Evolutionary conservation across 2,888 invertebrate species (phyloP), one percentile per base, ranked within the genome.

Genomic region (Lepidochitona cinerea): DNA sequence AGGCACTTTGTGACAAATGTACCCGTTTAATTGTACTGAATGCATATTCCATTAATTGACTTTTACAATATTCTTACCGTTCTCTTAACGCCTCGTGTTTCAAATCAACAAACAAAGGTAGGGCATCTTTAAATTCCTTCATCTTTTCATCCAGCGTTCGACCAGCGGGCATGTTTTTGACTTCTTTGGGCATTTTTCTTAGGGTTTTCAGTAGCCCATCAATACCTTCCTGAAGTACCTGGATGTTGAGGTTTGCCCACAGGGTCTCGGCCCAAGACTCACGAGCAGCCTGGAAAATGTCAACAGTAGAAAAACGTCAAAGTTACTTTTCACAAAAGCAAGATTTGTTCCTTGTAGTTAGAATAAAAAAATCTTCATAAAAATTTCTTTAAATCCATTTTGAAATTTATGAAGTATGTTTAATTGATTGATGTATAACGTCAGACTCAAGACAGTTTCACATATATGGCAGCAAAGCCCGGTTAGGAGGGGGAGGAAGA

Each of bases 71-170:
- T 23, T 49, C 49, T 49, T 64, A 89, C 86, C 90, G 93, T 81
- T 96, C 95, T 12, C 96, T 92, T 90, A 98, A 93, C 0, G 97
- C 96, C 85, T 97, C 96, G 87, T 96, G 95, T 90, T 97, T 97
- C 70, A 98, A 91, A 54, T 96, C 95, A 4, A 96, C 95, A 94
- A 97, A 97, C 66, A 97, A 91, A 0, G 97, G 96, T 0, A 97
- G 94, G 0, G 96, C 94, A 79, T 94, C 94, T 87, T 95, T 95
- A 91, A 97, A 97, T 85, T 95, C 95, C 85, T 95, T 95, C 96
- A 97, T 95, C 85, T 94, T 94, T n/a, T 94, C 90, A 78, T 96
- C 95, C 32, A 97, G 88, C 81, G 93, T 93, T 77, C 93, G 87
- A 0, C 95, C 96, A 2, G 95, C 93, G 0, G 92, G 90, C 77